Evolutionary conservation across 2,888 invertebrate genomes (phyloP).

Genomic region (Pristionchus maxplancki): DNA sequence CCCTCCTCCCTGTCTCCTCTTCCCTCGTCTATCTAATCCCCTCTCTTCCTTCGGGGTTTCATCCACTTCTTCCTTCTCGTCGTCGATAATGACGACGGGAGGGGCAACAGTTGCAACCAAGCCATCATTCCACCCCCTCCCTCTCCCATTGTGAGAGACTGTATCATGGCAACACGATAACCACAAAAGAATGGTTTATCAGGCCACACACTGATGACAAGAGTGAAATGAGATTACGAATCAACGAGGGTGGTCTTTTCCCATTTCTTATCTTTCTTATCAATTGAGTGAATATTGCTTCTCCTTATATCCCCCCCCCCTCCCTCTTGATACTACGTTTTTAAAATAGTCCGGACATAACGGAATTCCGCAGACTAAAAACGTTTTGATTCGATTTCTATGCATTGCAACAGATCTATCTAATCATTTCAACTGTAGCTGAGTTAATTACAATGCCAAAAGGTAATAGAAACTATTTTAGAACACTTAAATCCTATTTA

Average conservation of each 20-base stretch:
- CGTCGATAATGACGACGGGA: constrained; percentile 1
- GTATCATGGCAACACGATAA: background rate
- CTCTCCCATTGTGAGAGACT: constrained; percentile 3
- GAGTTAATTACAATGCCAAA: no score
- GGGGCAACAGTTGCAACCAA: background rate
- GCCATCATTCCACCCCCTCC: background rate
- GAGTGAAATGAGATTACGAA: background rate
- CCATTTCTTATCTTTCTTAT: background rate
- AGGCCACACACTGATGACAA: background rate
- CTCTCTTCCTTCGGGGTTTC: background rate
- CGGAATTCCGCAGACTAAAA: no score
- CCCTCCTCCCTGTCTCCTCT: background rate
- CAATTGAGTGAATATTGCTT: background rate
- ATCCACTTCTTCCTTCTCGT: background rate
- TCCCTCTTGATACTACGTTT: no score
- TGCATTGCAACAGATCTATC: no score
- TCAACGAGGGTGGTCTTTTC: background rate
- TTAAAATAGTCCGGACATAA: no score
- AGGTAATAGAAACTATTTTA: no score
- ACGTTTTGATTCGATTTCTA: no score
- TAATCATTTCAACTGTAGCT: no score
- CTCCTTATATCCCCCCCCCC: no score
- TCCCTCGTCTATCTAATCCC: background rate
- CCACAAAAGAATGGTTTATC: background rate
- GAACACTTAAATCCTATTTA: no score